Evolutionary conservation across 1,140 invertebrate species (phyloP).

Genomic region (Tyrophagus putrescentiae): DNA sequence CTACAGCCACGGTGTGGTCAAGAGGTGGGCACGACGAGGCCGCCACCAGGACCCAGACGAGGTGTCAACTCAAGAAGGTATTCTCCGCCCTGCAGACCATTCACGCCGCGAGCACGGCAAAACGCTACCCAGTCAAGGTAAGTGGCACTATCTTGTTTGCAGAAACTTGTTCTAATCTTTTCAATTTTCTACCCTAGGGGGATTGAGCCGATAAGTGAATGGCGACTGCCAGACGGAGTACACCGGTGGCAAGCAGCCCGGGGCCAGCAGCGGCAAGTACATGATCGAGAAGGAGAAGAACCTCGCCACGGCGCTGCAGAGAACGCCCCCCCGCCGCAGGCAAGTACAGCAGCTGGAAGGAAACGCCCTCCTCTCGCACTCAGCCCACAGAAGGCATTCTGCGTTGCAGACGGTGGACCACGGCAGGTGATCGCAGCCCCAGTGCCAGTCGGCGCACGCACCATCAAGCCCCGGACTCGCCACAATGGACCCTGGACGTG

Average conservation of each 20-base stretch:
- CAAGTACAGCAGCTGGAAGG: neutral
- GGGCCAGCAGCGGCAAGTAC: neutral
- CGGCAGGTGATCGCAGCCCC: neutral
- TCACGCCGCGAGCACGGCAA: neutral
- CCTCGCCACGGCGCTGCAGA: neutral
- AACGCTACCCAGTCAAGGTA: neutral
- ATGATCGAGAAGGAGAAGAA: neutral
- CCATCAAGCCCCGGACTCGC: neutral
- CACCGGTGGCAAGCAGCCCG: neutral
- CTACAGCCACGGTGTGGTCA: slow-evolving; percentile 14
- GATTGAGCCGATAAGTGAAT: slow-evolving; percentile 12
- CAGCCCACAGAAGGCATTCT: neutral
- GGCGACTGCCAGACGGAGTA: slow-evolving; percentile 22
- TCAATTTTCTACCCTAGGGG: neutral
- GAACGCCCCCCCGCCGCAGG: neutral
- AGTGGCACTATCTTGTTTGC: neutral
- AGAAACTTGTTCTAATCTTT: neutral
- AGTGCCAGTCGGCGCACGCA: slow-evolving; percentile 4
- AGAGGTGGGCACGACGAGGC: neutral
- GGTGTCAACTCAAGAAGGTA: slow-evolving; percentile 18
- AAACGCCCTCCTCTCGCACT: neutral
- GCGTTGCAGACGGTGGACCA: neutral
- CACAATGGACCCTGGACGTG: neutral
- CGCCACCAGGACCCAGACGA: slow-evolving; percentile 1
- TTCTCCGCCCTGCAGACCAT: slow-evolving; percentile 19